Evolutionary conservation across 2,888 invertebrate genomes (phyloP).

Genomic region (Luperina testacea): DNA sequence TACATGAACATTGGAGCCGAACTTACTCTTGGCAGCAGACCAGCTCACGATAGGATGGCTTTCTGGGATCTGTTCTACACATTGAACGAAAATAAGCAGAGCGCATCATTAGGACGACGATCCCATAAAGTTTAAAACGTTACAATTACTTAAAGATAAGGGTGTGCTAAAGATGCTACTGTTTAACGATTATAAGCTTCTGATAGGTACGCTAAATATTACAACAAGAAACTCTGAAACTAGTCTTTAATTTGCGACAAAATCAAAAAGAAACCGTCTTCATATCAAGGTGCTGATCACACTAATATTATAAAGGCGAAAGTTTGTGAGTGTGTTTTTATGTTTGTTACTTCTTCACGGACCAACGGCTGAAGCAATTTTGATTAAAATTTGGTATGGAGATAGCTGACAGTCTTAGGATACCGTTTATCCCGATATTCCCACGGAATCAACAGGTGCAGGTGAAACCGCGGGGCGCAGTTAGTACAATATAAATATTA

Average conservation of each 20-base stretch:
- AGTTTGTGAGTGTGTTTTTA: no score
- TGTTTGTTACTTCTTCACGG: no score
- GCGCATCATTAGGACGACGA: not conserved
- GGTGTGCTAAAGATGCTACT: not conserved
- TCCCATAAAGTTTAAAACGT: not conserved
- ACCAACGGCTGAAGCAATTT: no score
- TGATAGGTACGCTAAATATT: no score
- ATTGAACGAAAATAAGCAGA: conserved; percentile 58
- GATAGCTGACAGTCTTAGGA: no score
- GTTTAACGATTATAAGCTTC: not conserved
- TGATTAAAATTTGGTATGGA: no score
- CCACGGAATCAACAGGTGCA: no score
- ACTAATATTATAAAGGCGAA: no score
- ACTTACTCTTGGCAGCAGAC: conserved; percentile 65
- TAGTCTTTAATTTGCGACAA: not conserved
- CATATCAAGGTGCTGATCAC: not conserved
- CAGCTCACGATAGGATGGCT: conserved; percentile 71
- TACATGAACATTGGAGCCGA: conserved; percentile 70
- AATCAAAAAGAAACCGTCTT: not conserved
- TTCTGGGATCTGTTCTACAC: conserved; percentile 76
- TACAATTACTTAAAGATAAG: not conserved
- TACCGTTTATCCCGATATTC: no score
- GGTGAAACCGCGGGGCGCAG: no score
- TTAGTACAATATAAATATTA: not conserved
- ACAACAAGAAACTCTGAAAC: not conserved